Base-by-base conservation (phyloP, 2,888 invertebrate genomes). In the Eupithecia exiguata region DNA sequence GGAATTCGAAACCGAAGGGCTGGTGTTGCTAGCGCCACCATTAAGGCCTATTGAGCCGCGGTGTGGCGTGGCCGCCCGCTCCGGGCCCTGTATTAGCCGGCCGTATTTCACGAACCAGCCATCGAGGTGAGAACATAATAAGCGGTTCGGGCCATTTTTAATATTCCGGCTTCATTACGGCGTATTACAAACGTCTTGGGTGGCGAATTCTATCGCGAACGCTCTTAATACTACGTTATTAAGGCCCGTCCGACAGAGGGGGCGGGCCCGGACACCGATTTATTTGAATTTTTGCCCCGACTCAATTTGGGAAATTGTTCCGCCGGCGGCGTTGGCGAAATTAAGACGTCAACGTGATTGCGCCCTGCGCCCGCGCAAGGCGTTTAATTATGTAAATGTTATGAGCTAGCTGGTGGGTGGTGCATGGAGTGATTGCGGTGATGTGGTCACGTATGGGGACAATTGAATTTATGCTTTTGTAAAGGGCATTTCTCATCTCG, bases 341-440 rank as follows among this genome's bases (percentile, higher is more conserved):
- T 94, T 94, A 94, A 94, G 94, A 94, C 93, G 94, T 94, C 94
- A 94, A 89, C 88, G 88, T 92, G 93, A 93, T 93, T 93, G 92
- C 92, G 85, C 86, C 79, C 90, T 92, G 92, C 92, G 85, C 86
- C 79, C 90, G 84, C 85, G 76, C 78, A 86, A 89, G 93, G 93
- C 91, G 93, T 93, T 94, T 94, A 92, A 94, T 94, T 94, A 94
- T 94, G 94, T 94, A 93, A 93, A 94, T 94, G 93, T 90, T 91
- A 89, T 88, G 89, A 90, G 89, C 90, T 92, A 92, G 91, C 83
- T 86, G 86, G 91, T 93, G 92, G 93, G 93, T 92, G 93, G 92
- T 88, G 85, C 85, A 86, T 88, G 87, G 88, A 83, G 86, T 80
- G 87, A 89, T 89, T 88, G 89, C 86, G 84, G 81, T 85, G 88